Percentiles rank a stretch among this genome's conserved stretches.
Conservation (phyloP, 2,888 invertebrate genomes). For the Eupithecia subumbrata region DNA sequence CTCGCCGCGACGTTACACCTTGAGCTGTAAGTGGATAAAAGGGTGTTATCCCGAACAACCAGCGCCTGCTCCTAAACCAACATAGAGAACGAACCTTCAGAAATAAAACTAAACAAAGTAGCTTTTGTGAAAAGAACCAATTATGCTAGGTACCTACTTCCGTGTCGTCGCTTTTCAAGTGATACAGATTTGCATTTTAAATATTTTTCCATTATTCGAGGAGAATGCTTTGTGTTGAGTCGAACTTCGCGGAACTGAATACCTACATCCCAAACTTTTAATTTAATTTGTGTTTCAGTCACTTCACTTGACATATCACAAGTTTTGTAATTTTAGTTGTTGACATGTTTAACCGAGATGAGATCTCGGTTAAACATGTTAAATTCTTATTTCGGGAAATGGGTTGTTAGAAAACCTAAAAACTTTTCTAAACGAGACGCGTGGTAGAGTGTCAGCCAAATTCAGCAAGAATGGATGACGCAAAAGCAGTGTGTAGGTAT, state of each 20-base stretch:
- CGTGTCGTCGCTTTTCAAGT: constrained; percentile 26
- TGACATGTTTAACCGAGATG: background rate
- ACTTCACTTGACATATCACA: background rate
- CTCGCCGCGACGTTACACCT: background rate
- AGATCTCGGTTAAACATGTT: no score
- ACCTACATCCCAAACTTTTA: constrained; percentile 16
- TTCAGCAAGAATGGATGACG: background rate
- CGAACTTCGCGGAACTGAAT: constrained; percentile 20
- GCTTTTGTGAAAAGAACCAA: constrained; percentile 15
- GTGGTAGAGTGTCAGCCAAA: no score
- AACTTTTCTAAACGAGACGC: no score
- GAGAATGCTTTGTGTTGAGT: constrained; percentile 25
- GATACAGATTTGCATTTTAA: constrained; percentile 42
- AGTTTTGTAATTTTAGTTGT: constrained; percentile 5
- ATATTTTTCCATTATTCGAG: constrained; percentile 36
- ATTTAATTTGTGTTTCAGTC: constrained; percentile 18
- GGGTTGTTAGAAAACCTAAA: no score
- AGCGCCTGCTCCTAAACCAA: constrained; percentile 19
- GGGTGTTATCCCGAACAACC: constrained; percentile 13
- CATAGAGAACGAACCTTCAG: constrained; percentile 4
- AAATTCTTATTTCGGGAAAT: no score
- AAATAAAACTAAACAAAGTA: constrained; percentile 11
- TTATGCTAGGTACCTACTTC: constrained; percentile 18
- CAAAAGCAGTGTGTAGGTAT: background rate
- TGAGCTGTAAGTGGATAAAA: constrained; percentile 11